phyloP scores from a whole-genome alignment of 2,888 invertebrate species.

The Agrochola macilenta region DNA sequence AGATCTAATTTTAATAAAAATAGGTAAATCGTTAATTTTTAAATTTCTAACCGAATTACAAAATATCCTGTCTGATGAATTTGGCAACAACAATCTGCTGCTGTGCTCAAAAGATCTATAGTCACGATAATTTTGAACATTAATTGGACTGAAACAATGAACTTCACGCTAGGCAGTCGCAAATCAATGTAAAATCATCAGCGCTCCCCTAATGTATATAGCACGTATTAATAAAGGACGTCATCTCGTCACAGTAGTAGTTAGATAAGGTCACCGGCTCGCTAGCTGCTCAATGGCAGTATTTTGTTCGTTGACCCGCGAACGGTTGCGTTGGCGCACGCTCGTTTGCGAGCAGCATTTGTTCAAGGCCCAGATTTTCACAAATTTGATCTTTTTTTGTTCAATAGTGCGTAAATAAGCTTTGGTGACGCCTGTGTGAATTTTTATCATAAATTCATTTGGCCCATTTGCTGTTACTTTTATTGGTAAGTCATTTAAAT shows the following conservation, averaged over 20 bases:
- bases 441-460: conserved; percentile 7
- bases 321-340: conserved; percentile 74
- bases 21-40: not conserved
- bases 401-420: conserved; percentile 19
- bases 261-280: conserved; percentile 84
- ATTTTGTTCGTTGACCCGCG: conserved; percentile 87
- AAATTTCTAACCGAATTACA: conserved; percentile 2
- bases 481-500: conserved; percentile 43
- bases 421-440: conserved; percentile 14
- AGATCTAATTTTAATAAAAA: not conserved
- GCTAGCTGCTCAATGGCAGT: conserved; percentile 79
- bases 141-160: conserved; percentile 28
- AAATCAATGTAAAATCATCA: conserved; percentile 56
- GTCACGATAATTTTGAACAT: conserved; percentile 32
- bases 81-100: not conserved
- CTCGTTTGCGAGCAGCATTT: conserved; percentile 50
- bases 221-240: conserved; percentile 66
- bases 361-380: conserved; percentile 46
- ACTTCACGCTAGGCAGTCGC: conserved; percentile 40
- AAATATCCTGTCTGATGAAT: not conserved
- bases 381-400: conserved; percentile 40
- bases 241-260: conserved; percentile 68
- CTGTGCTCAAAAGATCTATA: conserved; percentile 15
- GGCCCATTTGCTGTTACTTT: not conserved
- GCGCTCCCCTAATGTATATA: conserved; percentile 61